Evolutionary conservation across 2,888 invertebrate species (phyloP), one percentile per base, ranked within the genome.

Genomic region (Allolobophora icterica): DNA sequence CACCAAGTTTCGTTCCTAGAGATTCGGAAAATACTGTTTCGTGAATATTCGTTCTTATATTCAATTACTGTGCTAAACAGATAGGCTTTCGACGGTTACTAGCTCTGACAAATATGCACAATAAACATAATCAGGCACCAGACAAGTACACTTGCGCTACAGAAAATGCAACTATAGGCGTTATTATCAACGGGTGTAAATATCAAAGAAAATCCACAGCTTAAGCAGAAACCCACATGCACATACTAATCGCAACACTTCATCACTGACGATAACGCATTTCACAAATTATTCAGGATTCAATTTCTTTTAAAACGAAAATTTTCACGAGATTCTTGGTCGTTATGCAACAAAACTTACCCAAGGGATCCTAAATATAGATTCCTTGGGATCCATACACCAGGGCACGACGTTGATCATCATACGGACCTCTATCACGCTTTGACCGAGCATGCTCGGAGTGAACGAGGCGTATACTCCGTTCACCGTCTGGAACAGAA

Each of bases 271-370:
- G 6, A 24, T 71, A 71, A 71, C 0, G 24, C 11, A 71, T 71
- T n/a, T 71, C n/a, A n/a, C 71, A 71, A 71, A 71, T 71, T 71
- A 13, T n/a, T 71, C 8, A 11, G 71, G n/a, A 71, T 71, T 71
- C n/a, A 17, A 71, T 30, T 30, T n/a, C 71, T n/a, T 71, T 71
- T 71, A 71, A 71, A 11, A 8, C 1, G 13, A 71, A 71, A 71
- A 30, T 71, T 71, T n/a, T 6, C 71, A 71, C 30, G 4, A 30
- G 30, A 71, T 71, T 71, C 30, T 71, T n/a, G 71, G 71, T 71
- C n/a, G 71, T 71, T 71, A 71, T 71, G 71, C 71, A 71, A 71
- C n/a, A 71, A 71, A 71, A 71, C 71, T 71, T 71, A 71, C 71
- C 71, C n/a, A 24, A 52, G 4, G 24, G 21, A 52, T n/a, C n/a